phyloP scores from a whole-genome alignment of 2,797 vertebrate genomes.

The Danio aesculapii region DNA sequence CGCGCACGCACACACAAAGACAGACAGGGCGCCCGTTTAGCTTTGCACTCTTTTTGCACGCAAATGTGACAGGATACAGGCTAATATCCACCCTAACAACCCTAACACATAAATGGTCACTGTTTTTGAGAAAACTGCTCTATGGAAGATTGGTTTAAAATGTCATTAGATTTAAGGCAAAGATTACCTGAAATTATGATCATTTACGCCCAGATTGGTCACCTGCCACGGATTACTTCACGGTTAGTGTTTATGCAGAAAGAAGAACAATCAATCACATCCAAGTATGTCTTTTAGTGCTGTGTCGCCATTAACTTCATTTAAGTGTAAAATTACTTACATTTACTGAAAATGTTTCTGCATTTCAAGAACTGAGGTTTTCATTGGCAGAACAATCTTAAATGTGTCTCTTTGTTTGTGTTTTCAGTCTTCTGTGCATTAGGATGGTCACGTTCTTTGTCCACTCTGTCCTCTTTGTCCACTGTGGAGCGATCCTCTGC shows the following conservation, averaged over 20 bases:
- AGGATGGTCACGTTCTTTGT: constrained; percentile 47
- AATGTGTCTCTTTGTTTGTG: background rate
- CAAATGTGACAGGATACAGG: no score
- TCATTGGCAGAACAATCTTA: background rate
- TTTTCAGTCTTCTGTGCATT: constrained; percentile 49
- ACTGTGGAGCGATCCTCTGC: constrained; percentile 30
- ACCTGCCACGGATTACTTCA: constrained; percentile 42
- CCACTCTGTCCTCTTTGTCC: constrained; percentile 28
- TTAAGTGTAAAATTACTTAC: background rate
- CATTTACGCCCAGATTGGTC: constrained; percentile 28
- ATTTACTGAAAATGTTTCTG: background rate
- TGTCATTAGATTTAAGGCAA: no score
- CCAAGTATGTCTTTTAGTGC: constrained; percentile 43
- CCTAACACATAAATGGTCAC: background rate
- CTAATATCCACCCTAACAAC: no score
- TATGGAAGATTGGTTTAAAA: background rate
- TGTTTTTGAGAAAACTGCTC: background rate
- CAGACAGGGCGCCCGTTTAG: no score
- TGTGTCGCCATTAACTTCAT: background rate
- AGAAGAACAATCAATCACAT: constrained; percentile 46
- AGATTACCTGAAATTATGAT: constrained; percentile 5
- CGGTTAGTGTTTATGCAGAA: constrained; percentile 45
- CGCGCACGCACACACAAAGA: no score
- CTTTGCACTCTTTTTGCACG: no score
- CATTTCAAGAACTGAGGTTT: background rate